phyloP scores from a whole-genome alignment of 2,888 invertebrate species.

The Steinernema scapterisci region DNA sequence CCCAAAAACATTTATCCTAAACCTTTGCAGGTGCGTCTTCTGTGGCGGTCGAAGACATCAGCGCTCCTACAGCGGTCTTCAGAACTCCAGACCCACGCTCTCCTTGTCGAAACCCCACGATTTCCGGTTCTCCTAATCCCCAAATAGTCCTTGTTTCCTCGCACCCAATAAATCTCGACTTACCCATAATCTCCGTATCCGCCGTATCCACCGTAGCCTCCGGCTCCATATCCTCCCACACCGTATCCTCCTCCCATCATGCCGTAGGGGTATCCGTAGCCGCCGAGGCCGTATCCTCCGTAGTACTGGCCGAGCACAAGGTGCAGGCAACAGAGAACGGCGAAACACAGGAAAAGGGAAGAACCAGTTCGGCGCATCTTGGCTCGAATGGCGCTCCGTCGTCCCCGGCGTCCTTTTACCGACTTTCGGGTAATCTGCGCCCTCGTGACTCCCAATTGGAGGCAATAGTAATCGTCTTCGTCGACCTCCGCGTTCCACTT shows the following conservation, averaged over 20 bases:
- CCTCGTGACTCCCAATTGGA: slow-evolving; percentile 20
- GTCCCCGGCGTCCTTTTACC: not conserved
- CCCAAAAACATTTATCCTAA: too few relatives aligned
- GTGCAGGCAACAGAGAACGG: not conserved
- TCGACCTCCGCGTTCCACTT: slow-evolving; percentile 14
- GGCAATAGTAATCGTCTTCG: slow-evolving; percentile 14
- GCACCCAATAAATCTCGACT: not conserved
- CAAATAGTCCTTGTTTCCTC: not conserved
- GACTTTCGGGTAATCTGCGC: slow-evolving; percentile 22
- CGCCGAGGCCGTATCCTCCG: slow-evolving; percentile 14
- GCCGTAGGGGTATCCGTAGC: slow-evolving; percentile 15
- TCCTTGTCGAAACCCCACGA: not conserved
- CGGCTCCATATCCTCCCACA: slow-evolving; percentile 1
- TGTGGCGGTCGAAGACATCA: not conserved
- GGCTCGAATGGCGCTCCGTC: not conserved
- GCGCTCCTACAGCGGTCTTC: too few relatives aligned
- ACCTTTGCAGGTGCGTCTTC: not conserved
- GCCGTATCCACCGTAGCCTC: not conserved
- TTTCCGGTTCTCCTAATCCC: not conserved
- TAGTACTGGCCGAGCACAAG: slow-evolving; percentile 2
- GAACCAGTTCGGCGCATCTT: not conserved
- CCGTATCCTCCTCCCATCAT: slow-evolving; percentile 11
- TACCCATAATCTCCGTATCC: slow-evolving; percentile 4
- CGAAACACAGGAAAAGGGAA: not conserved
- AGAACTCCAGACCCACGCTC: too few relatives aligned